Evolutionary conservation across 1,140 invertebrate genomes (phyloP).

Genomic region (Rhopalosiphum padi): DNA sequence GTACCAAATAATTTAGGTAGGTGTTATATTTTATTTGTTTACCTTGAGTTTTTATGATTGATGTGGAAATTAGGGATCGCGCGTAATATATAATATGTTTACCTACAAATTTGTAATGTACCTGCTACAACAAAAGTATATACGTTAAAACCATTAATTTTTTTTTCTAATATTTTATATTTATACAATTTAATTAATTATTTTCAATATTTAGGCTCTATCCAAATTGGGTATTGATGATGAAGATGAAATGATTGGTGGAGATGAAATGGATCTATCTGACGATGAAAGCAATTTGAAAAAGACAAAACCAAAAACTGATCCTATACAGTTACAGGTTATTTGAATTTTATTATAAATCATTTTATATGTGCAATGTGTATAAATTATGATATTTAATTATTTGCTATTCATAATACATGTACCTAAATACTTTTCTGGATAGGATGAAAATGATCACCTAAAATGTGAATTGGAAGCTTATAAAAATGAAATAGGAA

Average conservation of each 20-base stretch:
- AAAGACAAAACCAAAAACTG: constrained; percentile 49
- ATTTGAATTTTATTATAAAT: constrained; percentile 29
- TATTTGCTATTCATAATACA: not conserved
- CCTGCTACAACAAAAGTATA: constrained; percentile 50
- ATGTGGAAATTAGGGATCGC: constrained; percentile 35
- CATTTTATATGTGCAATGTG: not conserved
- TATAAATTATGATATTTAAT: not conserved
- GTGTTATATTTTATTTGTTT: constrained; percentile 50
- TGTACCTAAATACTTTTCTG: not conserved
- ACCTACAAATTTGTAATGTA: constrained; percentile 36
- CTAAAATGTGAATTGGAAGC: constrained; percentile 91
- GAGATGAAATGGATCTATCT: constrained; percentile 54
- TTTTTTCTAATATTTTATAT: not conserved
- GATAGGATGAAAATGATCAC: constrained; percentile 87
- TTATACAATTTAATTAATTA: not conserved
- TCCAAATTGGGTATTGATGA: constrained; percentile 53
- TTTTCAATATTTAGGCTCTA: constrained; percentile 33
- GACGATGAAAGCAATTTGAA: constrained; percentile 49
- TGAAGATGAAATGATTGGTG: constrained; percentile 56
- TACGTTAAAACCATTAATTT: not conserved
- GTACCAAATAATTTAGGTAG: constrained; percentile 55
- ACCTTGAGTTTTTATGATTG: constrained; percentile 46
- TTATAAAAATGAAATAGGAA: constrained; percentile 88
- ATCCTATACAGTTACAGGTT: constrained; percentile 53
- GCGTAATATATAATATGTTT: constrained; percentile 11